A percentile compares a stretch with the other conserved stretches of the same genome.
Conservation (phyloP, 2,113 vertebrate species). For the Orthonyx spaldingii region DNA sequence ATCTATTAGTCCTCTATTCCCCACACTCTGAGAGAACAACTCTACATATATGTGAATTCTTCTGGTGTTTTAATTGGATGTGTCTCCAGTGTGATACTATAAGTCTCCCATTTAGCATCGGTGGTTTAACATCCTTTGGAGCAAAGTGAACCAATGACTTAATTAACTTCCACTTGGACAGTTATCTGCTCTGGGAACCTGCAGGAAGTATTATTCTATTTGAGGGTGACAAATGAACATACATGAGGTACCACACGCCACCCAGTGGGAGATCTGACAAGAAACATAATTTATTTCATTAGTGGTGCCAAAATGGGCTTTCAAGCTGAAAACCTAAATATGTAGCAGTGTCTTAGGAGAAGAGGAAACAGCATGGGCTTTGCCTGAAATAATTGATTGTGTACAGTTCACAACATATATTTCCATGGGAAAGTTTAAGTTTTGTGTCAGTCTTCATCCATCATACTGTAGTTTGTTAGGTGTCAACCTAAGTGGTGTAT, state of each 20-base stretch:
- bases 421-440: constrained; percentile 63
- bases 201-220: constrained; percentile 54
- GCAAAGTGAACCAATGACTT: constrained; percentile 58
- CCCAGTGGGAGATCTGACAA: constrained; percentile 64
- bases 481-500: constrained; percentile 35
- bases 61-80: constrained; percentile 4
- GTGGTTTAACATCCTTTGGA: constrained; percentile 32
- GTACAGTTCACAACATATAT: constrained; percentile 46
- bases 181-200: constrained; percentile 49
- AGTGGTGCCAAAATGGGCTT: constrained; percentile 55
- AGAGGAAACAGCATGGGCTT: constrained; percentile 27
- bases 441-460: constrained; percentile 56
- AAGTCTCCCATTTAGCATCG: neutral
- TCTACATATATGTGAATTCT: neutral
- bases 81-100: neutral
- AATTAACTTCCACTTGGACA: constrained; percentile 65
- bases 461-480: constrained; percentile 52
- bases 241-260: constrained; percentile 54
- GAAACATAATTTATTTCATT: constrained; percentile 69
- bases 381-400: constrained; percentile 59
- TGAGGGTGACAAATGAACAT: constrained; percentile 62
- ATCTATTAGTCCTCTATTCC: neutral
- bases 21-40: neutral
- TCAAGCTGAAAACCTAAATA: constrained; percentile 47
- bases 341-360: neutral